Evolutionary conservation across 2,113 vertebrate species (phyloP).

Genomic region (Larimichthys polyactis): DNA sequence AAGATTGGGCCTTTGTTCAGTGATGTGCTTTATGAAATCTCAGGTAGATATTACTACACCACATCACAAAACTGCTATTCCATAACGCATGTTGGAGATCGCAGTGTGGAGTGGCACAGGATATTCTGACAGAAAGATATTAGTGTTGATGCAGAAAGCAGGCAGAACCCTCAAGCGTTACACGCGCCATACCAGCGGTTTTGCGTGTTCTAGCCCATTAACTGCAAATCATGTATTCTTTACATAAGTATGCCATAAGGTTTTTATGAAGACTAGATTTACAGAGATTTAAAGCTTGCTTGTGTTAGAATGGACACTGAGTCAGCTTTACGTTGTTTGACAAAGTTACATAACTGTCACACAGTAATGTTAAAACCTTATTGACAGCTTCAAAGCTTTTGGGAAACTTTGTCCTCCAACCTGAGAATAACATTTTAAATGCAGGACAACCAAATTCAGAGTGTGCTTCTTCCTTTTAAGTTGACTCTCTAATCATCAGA

Average conservation of each 20-base stretch:
- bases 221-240: slow-evolving; percentile 15
- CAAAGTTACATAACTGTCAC: background rate
- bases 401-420: background rate
- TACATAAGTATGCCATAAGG: background rate
- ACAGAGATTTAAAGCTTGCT: background rate
- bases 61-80: background rate
- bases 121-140: slow-evolving; percentile 1
- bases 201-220: slow-evolving; percentile 18
- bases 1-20: background rate
- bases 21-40: background rate
- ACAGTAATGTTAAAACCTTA: background rate
- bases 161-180: background rate
- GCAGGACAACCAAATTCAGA: background rate
- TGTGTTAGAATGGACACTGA: background rate
- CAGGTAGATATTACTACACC: background rate
- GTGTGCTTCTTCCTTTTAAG: background rate
- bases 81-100: background rate
- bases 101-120: background rate
- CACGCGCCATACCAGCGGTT: slow-evolving; percentile 6
- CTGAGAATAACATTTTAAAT: background rate
- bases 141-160: slow-evolving; percentile 9
- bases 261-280: background rate
- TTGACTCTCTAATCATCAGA: background rate
- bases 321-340: background rate
- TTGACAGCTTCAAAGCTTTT: background rate